These are phyloP conservation scores for Cladopsammia gracilis DNA, from an alignment of 64 coral and sea anemone genomes.

Conservation along the genomic window DNA sequence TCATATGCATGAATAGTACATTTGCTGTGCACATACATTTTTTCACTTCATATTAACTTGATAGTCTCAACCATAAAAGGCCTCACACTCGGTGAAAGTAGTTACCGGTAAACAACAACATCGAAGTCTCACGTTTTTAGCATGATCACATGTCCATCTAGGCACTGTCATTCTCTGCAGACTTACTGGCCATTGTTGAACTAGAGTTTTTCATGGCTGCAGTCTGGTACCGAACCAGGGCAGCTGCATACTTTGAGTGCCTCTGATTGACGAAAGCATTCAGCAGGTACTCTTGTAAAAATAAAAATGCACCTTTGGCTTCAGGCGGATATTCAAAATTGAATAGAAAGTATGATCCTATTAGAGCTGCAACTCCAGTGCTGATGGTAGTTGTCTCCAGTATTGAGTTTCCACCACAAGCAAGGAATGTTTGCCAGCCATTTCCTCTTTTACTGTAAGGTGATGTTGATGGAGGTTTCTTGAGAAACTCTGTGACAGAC, in stretches of 20 bases:
- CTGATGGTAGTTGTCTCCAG: not conserved
- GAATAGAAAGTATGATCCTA: not conserved
- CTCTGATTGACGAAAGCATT: not conserved
- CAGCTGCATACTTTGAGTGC: no score
- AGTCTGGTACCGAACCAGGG: conserved; percentile 11
- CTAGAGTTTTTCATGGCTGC: not conserved
- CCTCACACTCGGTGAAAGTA: conserved; percentile 13
- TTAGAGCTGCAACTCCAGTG: not conserved
- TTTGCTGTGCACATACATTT: not conserved
- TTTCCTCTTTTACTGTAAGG: not conserved
- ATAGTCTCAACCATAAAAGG: not conserved
- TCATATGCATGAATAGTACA: not conserved
- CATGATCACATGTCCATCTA: not conserved
- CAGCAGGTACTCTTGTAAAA: conserved; percentile 11
- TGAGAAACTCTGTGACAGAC: conserved; percentile 7
- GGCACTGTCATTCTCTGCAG: conserved; percentile 15
- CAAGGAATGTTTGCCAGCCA: conserved; percentile 1
- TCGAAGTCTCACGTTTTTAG: conserved; percentile 24
- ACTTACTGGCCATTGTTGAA: conserved; percentile 9
- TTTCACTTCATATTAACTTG: not conserved
- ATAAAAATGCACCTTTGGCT: conserved; percentile 24
- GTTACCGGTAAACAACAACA: not conserved
- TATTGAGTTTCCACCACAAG: not conserved
- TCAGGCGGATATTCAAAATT: not conserved
- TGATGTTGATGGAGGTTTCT: conserved; percentile 19